A percentile compares a stretch with the other conserved stretches of the same genome.
phyloP scores from a whole-genome alignment of 2,888 invertebrate genomes.

The Morpho achilles region DNA sequence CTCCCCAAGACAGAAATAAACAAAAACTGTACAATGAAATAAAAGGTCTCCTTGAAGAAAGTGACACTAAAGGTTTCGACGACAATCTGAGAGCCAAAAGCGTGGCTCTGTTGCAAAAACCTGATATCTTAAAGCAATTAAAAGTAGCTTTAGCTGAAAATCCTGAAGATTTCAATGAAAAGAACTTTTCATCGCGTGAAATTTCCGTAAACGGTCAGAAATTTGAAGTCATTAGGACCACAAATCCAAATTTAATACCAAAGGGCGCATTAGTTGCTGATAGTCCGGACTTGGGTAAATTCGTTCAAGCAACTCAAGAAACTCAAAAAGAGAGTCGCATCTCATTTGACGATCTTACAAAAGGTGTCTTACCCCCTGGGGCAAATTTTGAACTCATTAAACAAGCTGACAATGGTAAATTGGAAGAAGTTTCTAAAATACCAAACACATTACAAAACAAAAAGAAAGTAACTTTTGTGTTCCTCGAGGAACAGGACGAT shows the following conservation, averaged over 20 bases:
- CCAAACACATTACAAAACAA: constrained; percentile 81
- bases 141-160: constrained; percentile 86
- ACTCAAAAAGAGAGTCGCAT: constrained; percentile 80
- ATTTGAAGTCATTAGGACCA: constrained; percentile 85
- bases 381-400: constrained; percentile 90
- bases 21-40: constrained; percentile 80
- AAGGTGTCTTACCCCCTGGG: constrained; percentile 87
- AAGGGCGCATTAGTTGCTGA: constrained; percentile 76
- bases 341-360: constrained; percentile 87
- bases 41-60: constrained; percentile 75
- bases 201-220: constrained; percentile 87
- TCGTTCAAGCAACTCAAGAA: constrained; percentile 59
- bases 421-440: constrained; percentile 83
- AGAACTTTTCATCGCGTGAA: constrained; percentile 86
- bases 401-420: constrained; percentile 84
- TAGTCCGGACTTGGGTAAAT: constrained; percentile 59
- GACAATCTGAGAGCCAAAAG: constrained; percentile 69
- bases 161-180: constrained; percentile 81
- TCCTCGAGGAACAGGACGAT: constrained; percentile 91
- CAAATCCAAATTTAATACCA: constrained; percentile 84
- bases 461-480: constrained; percentile 92
- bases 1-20: constrained; percentile 73
- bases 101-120: constrained; percentile 81
- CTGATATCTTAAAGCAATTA: constrained; percentile 86
- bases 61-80: constrained; percentile 78